Conservation (phyloP, 2,888 invertebrate species). For the Xestia rhomboidea region DNA sequence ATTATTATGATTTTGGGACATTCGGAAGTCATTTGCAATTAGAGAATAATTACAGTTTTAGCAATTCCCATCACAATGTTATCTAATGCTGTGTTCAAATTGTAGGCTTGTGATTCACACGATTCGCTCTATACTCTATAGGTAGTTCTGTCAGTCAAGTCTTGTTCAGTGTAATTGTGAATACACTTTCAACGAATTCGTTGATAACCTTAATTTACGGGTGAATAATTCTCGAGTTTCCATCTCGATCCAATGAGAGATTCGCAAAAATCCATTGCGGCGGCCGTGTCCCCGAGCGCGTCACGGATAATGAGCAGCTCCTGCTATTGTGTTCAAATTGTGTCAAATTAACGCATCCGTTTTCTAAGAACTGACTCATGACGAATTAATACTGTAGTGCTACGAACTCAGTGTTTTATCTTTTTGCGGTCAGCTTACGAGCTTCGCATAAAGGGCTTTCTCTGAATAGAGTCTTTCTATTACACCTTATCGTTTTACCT, state of each 20-base stretch:
- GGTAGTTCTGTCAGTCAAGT: constrained; percentile 7
- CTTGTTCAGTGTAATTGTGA: constrained; percentile 5
- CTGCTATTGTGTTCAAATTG: constrained; percentile 68
- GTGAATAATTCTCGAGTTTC: constrained; percentile 48
- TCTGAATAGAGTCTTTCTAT: constrained; percentile 46
- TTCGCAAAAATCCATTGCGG: constrained; percentile 60
- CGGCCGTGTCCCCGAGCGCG: constrained; percentile 49
- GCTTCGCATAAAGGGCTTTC: constrained; percentile 45
- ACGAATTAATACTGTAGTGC: constrained; percentile 47
- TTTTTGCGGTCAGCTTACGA: constrained; percentile 55
- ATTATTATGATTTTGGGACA: constrained; percentile 46
- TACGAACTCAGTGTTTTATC: constrained; percentile 40
- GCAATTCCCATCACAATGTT: constrained; percentile 29
- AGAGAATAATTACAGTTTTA: constrained; percentile 36
- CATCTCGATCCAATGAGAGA: constrained; percentile 50
- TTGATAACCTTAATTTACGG: constrained; percentile 54
- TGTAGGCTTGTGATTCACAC: constrained; percentile 21
- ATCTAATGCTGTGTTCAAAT: constrained; percentile 26
- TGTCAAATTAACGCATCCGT: constrained; percentile 71
- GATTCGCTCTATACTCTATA: constrained; percentile 22
- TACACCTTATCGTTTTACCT: constrained; percentile 16
- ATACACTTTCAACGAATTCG: constrained; percentile 13
- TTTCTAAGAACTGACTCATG: constrained; percentile 67
- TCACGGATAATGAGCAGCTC: constrained; percentile 64
- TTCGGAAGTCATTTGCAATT: constrained; percentile 48